These are phyloP conservation scores for Oncorhynchus clarkii DNA, from an alignment of 2,113 vertebrate genomes.

Conservation along the genomic window DNA sequence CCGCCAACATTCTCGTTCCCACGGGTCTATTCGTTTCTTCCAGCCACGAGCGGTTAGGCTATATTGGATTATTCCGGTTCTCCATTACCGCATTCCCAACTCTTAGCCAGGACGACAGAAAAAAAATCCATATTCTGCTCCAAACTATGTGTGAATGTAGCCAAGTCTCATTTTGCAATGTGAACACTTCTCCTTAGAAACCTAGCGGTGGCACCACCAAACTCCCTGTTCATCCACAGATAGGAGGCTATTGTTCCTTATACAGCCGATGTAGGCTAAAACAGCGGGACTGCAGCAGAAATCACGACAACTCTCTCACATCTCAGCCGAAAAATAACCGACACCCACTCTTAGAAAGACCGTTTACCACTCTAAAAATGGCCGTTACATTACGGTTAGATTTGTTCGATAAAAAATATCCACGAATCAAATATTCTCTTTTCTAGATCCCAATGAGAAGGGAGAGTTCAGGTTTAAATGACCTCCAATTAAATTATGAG, in stretches of 20 bases:
- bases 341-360: background rate
- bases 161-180: background rate
- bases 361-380: background rate
- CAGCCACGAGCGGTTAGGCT: background rate
- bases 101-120: no score
- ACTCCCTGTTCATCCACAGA: slow-evolving; percentile 19
- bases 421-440: background rate
- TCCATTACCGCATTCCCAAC: background rate
- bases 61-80: background rate
- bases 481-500: background rate
- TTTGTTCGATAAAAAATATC: background rate
- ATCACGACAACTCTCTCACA: background rate
- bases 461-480: background rate
- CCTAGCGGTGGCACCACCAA: slow-evolving; percentile 25
- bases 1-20: background rate
- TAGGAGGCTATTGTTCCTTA: slow-evolving; percentile 56
- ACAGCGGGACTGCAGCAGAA: background rate
- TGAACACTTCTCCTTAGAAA: slow-evolving; percentile 38
- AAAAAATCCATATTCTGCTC: no score
- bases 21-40: background rate
- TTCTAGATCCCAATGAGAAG: background rate
- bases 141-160: background rate
- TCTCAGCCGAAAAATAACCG: background rate
- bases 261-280: background rate
- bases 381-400: background rate